phyloP scores from a whole-genome alignment of 2,888 invertebrate species.

The Ariolimax columbianus region DNA sequence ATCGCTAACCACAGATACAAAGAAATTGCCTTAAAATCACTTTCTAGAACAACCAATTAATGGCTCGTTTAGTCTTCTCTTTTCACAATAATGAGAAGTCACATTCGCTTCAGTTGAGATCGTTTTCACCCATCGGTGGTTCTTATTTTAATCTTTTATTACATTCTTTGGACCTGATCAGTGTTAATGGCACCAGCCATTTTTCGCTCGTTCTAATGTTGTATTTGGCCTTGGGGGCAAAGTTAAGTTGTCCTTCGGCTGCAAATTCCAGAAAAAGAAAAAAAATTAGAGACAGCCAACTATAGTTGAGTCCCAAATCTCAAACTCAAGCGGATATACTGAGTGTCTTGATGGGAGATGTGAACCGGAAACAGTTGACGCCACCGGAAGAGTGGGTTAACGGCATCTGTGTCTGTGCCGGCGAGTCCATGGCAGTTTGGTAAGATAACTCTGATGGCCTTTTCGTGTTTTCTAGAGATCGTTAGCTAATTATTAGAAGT shows the following conservation, averaged over 20 bases:
- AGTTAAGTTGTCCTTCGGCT: background rate
- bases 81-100: slow-evolving; percentile 29
- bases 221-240: slow-evolving; percentile 13
- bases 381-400: slow-evolving; percentile 46
- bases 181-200: slow-evolving; percentile 8
- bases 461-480: slow-evolving; percentile 45
- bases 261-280: background rate
- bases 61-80: background rate
- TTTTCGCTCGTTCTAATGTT: slow-evolving; percentile 17
- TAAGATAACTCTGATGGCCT: slow-evolving; percentile 51
- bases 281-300: background rate
- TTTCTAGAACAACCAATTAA: background rate
- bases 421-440: background rate
- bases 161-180: background rate
- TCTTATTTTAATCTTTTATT: background rate
- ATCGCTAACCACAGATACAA: background rate
- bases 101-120: slow-evolving; percentile 25
- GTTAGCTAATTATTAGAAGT: slow-evolving; percentile 35
- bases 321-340: slow-evolving; percentile 20
- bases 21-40: background rate
- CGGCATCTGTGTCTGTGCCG: slow-evolving; percentile 35
- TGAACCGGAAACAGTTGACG: slow-evolving; percentile 42
- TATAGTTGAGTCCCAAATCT: slow-evolving; percentile 26
- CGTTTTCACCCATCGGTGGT: background rate
- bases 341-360: slow-evolving; percentile 35